Conservation (phyloP, 2,888 invertebrate genomes). For the Drosophila flavopinicola region DNA sequence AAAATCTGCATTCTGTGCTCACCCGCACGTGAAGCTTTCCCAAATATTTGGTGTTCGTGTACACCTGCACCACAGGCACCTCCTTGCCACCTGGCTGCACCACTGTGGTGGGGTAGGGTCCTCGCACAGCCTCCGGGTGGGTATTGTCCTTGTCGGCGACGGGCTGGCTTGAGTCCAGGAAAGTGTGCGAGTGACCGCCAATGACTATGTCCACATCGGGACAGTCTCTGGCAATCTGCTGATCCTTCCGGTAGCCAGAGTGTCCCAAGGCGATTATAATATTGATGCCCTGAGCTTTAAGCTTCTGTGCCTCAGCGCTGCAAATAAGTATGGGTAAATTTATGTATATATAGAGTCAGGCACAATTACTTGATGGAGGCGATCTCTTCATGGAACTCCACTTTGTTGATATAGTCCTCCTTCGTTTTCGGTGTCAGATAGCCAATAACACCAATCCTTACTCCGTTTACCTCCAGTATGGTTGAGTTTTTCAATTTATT, state of each 20-base stretch:
- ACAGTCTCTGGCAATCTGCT: constrained; percentile 90
- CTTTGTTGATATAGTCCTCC: constrained; percentile 81
- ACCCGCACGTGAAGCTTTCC: constrained; percentile 89
- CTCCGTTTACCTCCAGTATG: constrained; percentile 87
- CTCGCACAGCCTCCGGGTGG: constrained; percentile 82
- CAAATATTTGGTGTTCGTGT: constrained; percentile 95
- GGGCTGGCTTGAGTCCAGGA: constrained; percentile 90
- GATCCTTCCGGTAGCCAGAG: constrained; percentile 92
- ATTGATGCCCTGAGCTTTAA: constrained; percentile 88
- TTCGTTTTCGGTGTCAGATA: constrained; percentile 93
- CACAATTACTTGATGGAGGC: constrained; percentile 85
- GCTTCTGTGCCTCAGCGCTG: constrained; percentile 87
- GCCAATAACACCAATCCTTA: constrained; percentile 92
- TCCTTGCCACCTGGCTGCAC: constrained; percentile 88
- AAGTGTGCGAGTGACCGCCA: constrained; percentile 96
- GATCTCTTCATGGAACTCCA: constrained; percentile 89
- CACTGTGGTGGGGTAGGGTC: constrained; percentile 91
- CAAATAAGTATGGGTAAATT: not conserved
- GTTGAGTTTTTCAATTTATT: constrained; percentile 86
- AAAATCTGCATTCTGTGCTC: not conserved
- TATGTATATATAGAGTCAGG: not conserved
- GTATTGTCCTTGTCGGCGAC: constrained; percentile 39
- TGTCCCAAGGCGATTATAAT: constrained; percentile 95
- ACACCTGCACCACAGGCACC: constrained; percentile 94
- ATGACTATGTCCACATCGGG: constrained; percentile 93